Percentiles rank a stretch among this genome's conserved stretches.
These are phyloP conservation scores for Furnarius figulus DNA, from an alignment of 2,113 vertebrate species.

Conservation along the genomic window DNA sequence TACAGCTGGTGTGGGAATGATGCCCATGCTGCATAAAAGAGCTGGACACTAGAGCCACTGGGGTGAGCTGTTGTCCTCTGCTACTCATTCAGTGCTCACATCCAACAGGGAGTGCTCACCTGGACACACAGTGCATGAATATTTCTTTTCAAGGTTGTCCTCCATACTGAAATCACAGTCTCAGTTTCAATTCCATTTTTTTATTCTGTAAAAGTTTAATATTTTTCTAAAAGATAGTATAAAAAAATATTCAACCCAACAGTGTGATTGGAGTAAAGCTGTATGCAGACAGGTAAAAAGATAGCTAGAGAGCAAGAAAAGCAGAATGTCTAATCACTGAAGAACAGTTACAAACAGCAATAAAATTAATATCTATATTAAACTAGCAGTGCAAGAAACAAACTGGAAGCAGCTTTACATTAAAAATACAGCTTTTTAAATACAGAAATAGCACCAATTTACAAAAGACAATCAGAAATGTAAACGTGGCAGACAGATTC, in stretches of 20 bases:
- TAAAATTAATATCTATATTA: constrained; percentile 73
- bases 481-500: constrained; percentile 82
- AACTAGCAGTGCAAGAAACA: constrained; percentile 82
- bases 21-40: rapidly evolving
- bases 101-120: not conserved
- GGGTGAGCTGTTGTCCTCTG: rapidly evolving
- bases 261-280: constrained; percentile 59
- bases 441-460: constrained; percentile 80
- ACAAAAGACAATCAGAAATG: constrained; percentile 77
- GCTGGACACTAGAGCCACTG: rapidly evolving
- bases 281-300: constrained; percentile 37
- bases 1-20: not conserved
- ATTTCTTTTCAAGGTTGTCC: not conserved
- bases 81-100: not conserved
- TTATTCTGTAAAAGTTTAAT: constrained; percentile 69
- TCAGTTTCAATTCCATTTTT: constrained; percentile 14
- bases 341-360: constrained; percentile 64
- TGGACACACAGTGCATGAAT: rapidly evolving
- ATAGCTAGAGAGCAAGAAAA: constrained; percentile 45
- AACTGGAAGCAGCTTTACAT: constrained; percentile 79
- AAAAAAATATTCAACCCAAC: constrained; percentile 24
- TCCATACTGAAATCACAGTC: not conserved
- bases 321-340: constrained; percentile 9
- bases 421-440: constrained; percentile 75
- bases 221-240: constrained; percentile 64